Evolutionary conservation across 2,113 vertebrate genomes (phyloP).

Genomic region (Sakesphorus luctuosus): DNA sequence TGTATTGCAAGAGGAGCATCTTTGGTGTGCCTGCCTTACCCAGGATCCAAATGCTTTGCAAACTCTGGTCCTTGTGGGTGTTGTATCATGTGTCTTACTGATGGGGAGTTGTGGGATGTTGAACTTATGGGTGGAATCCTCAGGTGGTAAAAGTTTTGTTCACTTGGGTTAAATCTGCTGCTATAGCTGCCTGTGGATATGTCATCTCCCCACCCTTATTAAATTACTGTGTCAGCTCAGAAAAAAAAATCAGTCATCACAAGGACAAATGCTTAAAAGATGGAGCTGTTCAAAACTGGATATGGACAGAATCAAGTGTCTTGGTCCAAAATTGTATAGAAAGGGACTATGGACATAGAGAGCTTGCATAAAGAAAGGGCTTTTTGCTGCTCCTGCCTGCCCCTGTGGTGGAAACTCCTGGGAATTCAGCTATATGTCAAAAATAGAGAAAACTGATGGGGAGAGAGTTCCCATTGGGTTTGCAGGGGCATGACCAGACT

Average conservation of each 20-base stretch:
- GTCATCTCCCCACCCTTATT: not conserved
- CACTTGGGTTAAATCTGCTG: not conserved
- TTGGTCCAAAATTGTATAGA: not conserved
- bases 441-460: not conserved
- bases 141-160: not conserved
- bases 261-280: not conserved
- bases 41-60: not conserved
- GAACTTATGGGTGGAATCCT: not conserved
- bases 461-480: not conserved
- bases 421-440: not conserved
- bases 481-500: not conserved
- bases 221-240: not conserved
- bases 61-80: not conserved
- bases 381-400: not conserved
- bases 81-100: accelerated
- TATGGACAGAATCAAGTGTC: not conserved
- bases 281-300: not conserved
- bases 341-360: not conserved
- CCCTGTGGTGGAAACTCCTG: not conserved
- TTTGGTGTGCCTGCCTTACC: too few species aligned
- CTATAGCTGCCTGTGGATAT: not conserved
- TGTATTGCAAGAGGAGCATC: not conserved
- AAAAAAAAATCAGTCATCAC: not conserved
- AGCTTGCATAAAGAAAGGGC: not conserved
- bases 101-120: not conserved